Evolutionary conservation across 2,113 vertebrate species (phyloP), one percentile per base, ranked within the genome.

Genomic region (Apodemus speciosus): DNA sequence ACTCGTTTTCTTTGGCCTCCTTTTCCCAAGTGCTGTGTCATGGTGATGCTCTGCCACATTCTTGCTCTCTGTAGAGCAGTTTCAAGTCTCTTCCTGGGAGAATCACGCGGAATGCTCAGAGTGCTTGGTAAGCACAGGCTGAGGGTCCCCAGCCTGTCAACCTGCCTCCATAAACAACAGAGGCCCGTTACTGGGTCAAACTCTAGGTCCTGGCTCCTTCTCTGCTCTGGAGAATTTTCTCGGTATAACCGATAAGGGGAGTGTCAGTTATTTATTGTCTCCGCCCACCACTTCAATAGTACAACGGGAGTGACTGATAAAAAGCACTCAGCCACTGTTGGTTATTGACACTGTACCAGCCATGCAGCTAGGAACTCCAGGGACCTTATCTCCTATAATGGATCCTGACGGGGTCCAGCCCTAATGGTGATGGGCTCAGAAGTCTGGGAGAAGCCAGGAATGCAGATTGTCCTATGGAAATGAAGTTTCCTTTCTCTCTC

Each of bases 301-400:
- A 40, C 86, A 88, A 73, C 53, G 80, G 43, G 77, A 94, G 83
- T 77, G 83, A 83, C 77, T 90, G 93, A 95, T 96, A 95, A 91
- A 94, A 89, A 95, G 62, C 49, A 81, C 58, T 23, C 51, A 85
- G 66, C n/a, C 58, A 68, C 30, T 56, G 66, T 66, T 89, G 92
- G 43, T 83, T 85, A 92, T 89, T 56, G 0, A 46, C 40, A 20
- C 6, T 0, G 5, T 60, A 58, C 80, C 93, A 91, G 88, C 76
- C 25, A 1, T 1, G 9, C 0, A 27, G 49, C 64, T 10, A 20
- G 60, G 64, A 53, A n/a, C 25, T 91, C 66, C 32, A 14, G 6
- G 25, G 35, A 6, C 6, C 1, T 89, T 90, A 92, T 94, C 85
- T 91, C 80, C 58, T 92, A 43, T 77, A 76, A 87, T 89, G 30